phyloP scores from a whole-genome alignment of 2,888 invertebrate species.

The Meteorus cinctellus region DNA sequence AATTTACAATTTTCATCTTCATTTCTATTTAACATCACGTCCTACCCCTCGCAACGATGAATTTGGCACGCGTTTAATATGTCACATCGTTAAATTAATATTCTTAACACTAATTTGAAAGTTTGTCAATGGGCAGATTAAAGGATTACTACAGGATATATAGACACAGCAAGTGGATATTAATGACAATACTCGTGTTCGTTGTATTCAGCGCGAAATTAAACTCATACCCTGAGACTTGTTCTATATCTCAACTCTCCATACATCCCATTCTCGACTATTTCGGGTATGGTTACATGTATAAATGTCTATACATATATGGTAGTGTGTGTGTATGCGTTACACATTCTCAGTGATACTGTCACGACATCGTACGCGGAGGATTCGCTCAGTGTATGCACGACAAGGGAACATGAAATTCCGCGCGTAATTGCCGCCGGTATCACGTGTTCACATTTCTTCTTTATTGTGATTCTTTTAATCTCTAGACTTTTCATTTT shows the following conservation, averaged over 20 bases:
- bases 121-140: conserved; percentile 28
- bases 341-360: conserved; percentile 1
- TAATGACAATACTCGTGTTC: conserved; percentile 44
- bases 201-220: conserved; percentile 37
- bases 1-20: neutral
- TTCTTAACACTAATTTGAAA: conserved; percentile 1
- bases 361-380: conserved; percentile 26
- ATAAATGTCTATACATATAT: conserved; percentile 20
- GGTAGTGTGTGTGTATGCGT: neutral
- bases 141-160: conserved; percentile 27
- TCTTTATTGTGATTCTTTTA: conserved; percentile 37
- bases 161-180: conserved; percentile 21
- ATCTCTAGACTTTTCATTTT: neutral
- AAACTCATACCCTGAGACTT: conserved; percentile 35
- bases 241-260: conserved; percentile 13
- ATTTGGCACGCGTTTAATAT: neutral
- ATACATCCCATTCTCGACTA: conserved; percentile 36
- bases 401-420: conserved; percentile 43
- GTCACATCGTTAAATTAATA: conserved; percentile 20
- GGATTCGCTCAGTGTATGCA: conserved; percentile 21
- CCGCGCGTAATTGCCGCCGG: conserved; percentile 45
- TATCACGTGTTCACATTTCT: conserved; percentile 37
- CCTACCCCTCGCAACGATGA: neutral
- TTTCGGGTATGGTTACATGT: conserved; percentile 22
- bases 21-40: neutral